Percentiles rank a stretch among this genome's conserved stretches.
phyloP scores from a whole-genome alignment of 1,140 invertebrate genomes.

The Penaeus indicus region DNA sequence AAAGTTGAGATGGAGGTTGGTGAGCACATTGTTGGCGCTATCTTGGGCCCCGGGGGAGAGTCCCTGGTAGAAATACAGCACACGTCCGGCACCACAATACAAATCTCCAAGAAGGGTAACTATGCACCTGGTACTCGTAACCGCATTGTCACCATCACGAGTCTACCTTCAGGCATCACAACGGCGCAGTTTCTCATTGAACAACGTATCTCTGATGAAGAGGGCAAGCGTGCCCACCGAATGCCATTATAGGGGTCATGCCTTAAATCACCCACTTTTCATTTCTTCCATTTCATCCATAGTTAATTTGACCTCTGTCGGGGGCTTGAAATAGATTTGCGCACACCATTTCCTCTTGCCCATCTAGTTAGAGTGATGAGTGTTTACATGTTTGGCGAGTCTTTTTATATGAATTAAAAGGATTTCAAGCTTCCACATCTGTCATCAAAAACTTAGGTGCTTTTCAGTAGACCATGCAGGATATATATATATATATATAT shows the following conservation, averaged over 20 bases:
- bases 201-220: constrained; percentile 94
- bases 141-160: constrained; percentile 95
- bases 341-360: too few relatives aligned
- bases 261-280: constrained; percentile 55
- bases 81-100: constrained; percentile 95
- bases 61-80: constrained; percentile 97
- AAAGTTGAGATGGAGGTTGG: too few relatives aligned
- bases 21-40: too few relatives aligned
- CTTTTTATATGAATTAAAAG: too few relatives aligned
- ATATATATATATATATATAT: too few relatives aligned
- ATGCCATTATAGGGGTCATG: constrained; percentile 75
- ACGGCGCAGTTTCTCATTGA: constrained; percentile 95
- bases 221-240: constrained; percentile 91
- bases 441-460: too few relatives aligned
- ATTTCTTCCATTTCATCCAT: constrained; percentile 48
- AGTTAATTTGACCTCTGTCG: too few relatives aligned
- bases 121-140: constrained; percentile 96
- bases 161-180: constrained; percentile 86
- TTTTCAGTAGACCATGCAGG: too few relatives aligned
- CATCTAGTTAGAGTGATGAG: too few relatives aligned
- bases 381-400: too few relatives aligned
- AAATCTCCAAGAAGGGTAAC: constrained; percentile 98
- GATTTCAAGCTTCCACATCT: too few relatives aligned
- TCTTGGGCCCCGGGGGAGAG: constrained; percentile 94
- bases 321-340: too few relatives aligned